These are phyloP conservation scores for Dryobota labecula DNA, from an alignment of 2,888 invertebrate genomes.

Conservation along the genomic window DNA sequence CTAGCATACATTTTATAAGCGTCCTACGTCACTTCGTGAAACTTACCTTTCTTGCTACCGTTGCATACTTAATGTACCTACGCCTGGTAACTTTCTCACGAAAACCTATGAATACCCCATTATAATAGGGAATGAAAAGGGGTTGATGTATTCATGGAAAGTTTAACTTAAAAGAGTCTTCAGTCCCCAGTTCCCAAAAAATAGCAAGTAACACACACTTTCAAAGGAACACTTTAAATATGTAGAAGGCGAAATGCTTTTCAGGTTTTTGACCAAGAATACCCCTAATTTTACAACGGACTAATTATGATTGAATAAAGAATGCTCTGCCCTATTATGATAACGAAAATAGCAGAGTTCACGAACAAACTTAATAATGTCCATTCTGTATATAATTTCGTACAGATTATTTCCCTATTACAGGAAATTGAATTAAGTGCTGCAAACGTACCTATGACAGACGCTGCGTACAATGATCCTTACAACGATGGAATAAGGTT, in stretches of 20 bases:
- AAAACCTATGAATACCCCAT: conserved; percentile 74
- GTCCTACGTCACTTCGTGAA: conserved; percentile 42
- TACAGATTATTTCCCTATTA: conserved; percentile 69
- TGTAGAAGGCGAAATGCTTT: conserved; percentile 15
- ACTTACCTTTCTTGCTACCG: conserved; percentile 60
- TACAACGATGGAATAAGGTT: conserved; percentile 49
- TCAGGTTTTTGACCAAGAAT: not conserved
- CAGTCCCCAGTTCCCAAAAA: conserved; percentile 49
- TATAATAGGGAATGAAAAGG: conserved; percentile 68
- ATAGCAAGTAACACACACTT: conserved; percentile 42
- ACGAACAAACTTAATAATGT: conserved; percentile 53
- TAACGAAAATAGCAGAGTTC: conserved; percentile 41
- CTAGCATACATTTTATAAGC: conserved; percentile 18
- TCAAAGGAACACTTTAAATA: conserved; percentile 37
- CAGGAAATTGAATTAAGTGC: conserved; percentile 67
- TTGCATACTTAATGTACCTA: conserved; percentile 77
- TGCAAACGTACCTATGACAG: conserved; percentile 39
- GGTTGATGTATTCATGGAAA: conserved; percentile 74
- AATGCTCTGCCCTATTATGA: conserved; percentile 14
- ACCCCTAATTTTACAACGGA: conserved; percentile 10
- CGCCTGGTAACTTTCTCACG: conserved; percentile 72
- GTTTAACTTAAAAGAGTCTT: conserved; percentile 68
- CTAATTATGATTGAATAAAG: conserved; percentile 30
- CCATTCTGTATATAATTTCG: conserved; percentile 64
- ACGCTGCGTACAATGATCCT: conserved; percentile 19